phyloP scores from a whole-genome alignment of 2,113 vertebrate genomes.

The Xiphorhynchus elegans region DNA sequence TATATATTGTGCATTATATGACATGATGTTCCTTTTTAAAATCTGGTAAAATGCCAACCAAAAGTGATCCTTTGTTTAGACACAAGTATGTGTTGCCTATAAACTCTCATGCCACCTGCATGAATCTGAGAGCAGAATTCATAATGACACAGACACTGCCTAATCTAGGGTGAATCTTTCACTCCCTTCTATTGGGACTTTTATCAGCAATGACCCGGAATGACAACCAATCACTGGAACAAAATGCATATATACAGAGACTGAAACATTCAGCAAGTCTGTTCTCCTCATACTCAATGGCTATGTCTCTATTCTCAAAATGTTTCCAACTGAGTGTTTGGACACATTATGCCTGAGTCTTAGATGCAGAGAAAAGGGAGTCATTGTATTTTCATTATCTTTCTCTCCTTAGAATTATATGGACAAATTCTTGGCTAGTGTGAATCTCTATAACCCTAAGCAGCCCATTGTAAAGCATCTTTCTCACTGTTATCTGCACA shows the following conservation, averaged over 20 bases:
- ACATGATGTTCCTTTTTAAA: not conserved
- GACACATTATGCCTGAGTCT: not conserved
- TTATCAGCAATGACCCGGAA: constrained; percentile 57
- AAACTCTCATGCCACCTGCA: constrained; percentile 30
- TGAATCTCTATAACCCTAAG: not conserved
- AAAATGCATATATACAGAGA: not conserved
- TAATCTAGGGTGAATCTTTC: constrained; percentile 33
- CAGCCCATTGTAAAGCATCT: not conserved
- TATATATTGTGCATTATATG: not conserved
- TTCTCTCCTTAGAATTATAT: not conserved
- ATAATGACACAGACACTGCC: not conserved
- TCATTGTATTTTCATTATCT: not conserved
- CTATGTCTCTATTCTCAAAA: not conserved
- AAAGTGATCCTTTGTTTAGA: not conserved
- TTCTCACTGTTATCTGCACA: not conserved
- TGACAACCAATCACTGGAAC: constrained; percentile 21
- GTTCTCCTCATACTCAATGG: not conserved
- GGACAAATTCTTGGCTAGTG: not conserved
- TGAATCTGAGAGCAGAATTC: constrained; percentile 40
- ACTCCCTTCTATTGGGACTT: constrained; percentile 18
- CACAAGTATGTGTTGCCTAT: not conserved
- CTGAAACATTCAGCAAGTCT: not conserved
- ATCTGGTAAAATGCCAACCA: not conserved
- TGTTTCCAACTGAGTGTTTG: not conserved
- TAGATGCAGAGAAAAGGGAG: not conserved